Evolutionary conservation across 2,888 invertebrate species (phyloP).

Genomic region (Limulus polyphemus): DNA sequence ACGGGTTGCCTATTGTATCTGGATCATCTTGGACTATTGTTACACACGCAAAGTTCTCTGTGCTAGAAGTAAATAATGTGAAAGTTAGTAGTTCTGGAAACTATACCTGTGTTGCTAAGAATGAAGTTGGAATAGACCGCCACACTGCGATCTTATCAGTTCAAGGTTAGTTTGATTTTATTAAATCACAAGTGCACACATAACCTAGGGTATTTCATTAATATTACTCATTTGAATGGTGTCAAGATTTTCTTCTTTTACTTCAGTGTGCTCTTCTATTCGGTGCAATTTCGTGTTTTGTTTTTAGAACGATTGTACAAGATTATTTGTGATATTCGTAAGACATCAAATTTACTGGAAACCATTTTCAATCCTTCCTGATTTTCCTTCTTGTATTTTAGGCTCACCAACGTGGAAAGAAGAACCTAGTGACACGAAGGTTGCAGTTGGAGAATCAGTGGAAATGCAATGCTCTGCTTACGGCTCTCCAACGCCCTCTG

Average conservation of each 20-base stretch:
- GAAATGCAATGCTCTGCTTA: not conserved
- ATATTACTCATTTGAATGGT: too few species aligned
- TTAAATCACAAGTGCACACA: not conserved
- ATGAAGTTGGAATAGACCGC: not conserved
- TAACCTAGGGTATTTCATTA: not conserved
- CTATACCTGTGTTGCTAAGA: constrained; percentile 1
- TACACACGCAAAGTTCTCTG: not conserved
- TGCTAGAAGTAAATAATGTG: not conserved
- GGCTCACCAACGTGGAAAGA: not conserved
- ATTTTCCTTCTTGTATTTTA: not conserved
- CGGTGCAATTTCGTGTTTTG: too few species aligned
- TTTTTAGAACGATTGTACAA: too few species aligned
- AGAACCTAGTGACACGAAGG: not conserved
- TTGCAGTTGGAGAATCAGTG: not conserved
- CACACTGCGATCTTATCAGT: not conserved
- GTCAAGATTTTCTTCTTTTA: too few species aligned
- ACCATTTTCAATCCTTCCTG: too few species aligned
- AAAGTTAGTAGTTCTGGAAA: constrained; percentile 1
- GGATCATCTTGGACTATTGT: not conserved
- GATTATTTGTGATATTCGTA: too few species aligned
- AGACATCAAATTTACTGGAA: too few species aligned
- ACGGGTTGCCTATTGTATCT: not conserved
- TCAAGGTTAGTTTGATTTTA: not conserved
- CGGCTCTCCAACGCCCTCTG: not conserved
- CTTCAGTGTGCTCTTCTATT: too few species aligned